These are phyloP conservation scores for Cervus canadensis DNA, from an alignment of 2,113 vertebrate species.

Conservation along the genomic window DNA sequence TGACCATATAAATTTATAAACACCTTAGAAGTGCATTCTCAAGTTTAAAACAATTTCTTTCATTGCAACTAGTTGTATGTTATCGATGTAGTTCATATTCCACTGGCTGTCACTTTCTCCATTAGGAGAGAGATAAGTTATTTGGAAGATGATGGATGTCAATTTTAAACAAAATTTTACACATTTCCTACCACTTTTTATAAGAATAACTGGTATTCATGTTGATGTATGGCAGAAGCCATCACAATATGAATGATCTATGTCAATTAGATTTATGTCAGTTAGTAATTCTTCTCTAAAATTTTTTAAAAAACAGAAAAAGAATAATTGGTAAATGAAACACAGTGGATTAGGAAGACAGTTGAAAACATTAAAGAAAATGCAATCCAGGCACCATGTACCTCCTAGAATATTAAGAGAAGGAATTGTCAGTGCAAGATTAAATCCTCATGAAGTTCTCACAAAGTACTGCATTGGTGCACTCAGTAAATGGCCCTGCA, in stretches of 20 bases:
- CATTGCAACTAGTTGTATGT: not conserved
- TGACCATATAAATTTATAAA: not conserved
- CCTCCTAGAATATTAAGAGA: not conserved
- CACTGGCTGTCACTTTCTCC: not conserved
- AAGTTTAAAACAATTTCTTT: not conserved
- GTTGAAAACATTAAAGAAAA: not conserved
- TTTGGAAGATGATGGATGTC: not conserved
- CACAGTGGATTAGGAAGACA: not conserved
- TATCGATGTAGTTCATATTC: not conserved
- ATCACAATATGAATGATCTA: not conserved
- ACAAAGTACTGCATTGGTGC: not conserved
- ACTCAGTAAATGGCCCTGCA: not conserved
- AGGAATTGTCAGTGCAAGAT: not conserved
- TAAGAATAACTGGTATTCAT: not conserved
- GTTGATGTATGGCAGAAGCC: not conserved
- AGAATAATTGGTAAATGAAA: not conserved
- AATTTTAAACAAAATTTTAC: conserved; percentile 19
- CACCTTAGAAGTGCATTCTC: not conserved
- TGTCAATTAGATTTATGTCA: not conserved
- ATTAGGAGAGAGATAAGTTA: not conserved
- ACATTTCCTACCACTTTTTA: not conserved
- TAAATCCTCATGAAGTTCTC: not conserved
- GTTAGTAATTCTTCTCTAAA: not conserved
- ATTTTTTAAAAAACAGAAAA: not conserved
- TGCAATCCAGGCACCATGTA: not conserved